Conservation (phyloP, 2,888 invertebrate genomes). For the Ctenicera cuprea region DNA sequence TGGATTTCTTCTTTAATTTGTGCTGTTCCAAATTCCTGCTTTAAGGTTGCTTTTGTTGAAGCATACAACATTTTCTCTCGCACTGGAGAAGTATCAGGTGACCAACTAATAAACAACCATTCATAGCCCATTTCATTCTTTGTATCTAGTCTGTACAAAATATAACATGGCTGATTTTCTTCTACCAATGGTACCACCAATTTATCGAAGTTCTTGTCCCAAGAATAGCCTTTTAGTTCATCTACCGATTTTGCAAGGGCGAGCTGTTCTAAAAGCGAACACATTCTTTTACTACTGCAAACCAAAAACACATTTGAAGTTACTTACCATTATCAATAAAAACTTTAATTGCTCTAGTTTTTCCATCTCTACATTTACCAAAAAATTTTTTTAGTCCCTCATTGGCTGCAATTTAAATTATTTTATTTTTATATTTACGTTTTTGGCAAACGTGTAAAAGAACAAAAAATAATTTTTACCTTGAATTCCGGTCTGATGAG, state of each 20-base stretch:
- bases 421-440: not conserved
- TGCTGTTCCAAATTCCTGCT: constrained; percentile 95
- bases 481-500: constrained; percentile 94
- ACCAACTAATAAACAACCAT: constrained; percentile 96
- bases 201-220: constrained; percentile 92
- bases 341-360: constrained; percentile 87
- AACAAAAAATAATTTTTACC: constrained; percentile 73
- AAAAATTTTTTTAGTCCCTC: constrained; percentile 87
- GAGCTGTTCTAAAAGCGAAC: constrained; percentile 81
- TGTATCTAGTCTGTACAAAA: constrained; percentile 89
- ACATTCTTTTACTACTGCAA: constrained; percentile 53
- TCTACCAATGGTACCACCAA: constrained; percentile 82
- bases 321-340: constrained; percentile 90
- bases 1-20: constrained; percentile 97
- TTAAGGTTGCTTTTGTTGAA: constrained; percentile 97
- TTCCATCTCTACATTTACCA: constrained; percentile 88
- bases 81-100: constrained; percentile 93
- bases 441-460: not conserved
- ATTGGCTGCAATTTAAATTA: constrained; percentile 78
- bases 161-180: constrained; percentile 91
- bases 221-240: constrained; percentile 81
- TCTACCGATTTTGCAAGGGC: constrained; percentile 74
- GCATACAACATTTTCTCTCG: constrained; percentile 98
- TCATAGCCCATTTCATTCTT: constrained; percentile 89
- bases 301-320: constrained; percentile 52